Base-by-base conservation (phyloP, 2,888 invertebrate species). In the Eulithis testata region DNA sequence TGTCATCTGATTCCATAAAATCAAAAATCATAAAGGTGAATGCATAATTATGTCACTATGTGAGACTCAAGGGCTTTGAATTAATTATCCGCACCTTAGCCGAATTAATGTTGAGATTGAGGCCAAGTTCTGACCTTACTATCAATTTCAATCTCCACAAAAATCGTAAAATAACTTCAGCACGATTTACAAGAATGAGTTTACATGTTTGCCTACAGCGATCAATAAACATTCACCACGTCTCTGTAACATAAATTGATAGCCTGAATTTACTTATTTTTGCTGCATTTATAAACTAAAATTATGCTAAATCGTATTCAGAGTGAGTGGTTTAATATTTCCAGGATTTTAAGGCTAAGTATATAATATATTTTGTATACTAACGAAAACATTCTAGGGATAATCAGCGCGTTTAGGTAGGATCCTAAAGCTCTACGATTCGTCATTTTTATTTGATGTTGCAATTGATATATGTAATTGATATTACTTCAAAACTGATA, bases 101-200 rank as follows among this genome's bases (percentile, higher is more conserved):
- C n/a, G 45, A 54, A 54, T 53, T 52, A 60, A 60, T 53, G 37
- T 49, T 50, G 54, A 37, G 31, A 55, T 54, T 49, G 44, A 37
- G 62, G 62, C 36, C 62, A 50, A 31, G 43, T 14, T 57, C 12
- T 31, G 51, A 59, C 59, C 59, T 51, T 59, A 59, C 27, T 51
- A 52, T 59, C 40, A 44, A 51, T 51, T 59, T 59, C 4, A 51
- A 51, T 44, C 3, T 6, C 12, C 51, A 51, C 58, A 50, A 59
- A 44, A 27, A 54, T 54, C 21, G 27, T 54, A 27, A 54, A 53
- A 53, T 51, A 21, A 21, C 49, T 21, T 49, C 9, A 21, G 14
- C 21, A 3, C 21, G 21, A 49, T 49, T 49, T 49, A 49, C 47
- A 21, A 12, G n/a, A 45, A 49, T 50, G 27, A 50, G 27, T 50